These are phyloP conservation scores for Thaumetopoea pityocampa DNA, from an alignment of 1,140 invertebrate genomes.

Conservation along the genomic window DNA sequence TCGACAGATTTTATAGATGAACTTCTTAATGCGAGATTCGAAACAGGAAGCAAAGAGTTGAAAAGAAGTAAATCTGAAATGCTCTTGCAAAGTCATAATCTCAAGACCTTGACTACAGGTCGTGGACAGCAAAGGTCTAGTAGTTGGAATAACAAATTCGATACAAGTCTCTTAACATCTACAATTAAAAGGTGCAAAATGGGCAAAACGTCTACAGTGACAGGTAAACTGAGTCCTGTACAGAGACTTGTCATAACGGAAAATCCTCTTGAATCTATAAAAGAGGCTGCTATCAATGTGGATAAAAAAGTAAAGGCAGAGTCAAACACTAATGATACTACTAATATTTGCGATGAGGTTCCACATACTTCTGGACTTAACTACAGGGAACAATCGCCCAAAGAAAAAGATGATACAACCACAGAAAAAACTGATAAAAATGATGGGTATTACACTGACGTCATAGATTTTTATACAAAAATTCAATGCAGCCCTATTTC, in stretches of 20 bases:
- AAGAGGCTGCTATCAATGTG: conserved; percentile 40
- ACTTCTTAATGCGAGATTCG: conserved; percentile 74
- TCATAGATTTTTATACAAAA: conserved; percentile 74
- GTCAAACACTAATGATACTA: conserved; percentile 27
- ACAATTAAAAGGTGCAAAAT: conserved; percentile 82
- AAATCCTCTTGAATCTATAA: conserved; percentile 49
- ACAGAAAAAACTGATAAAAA: conserved; percentile 56
- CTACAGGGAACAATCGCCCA: conserved; percentile 52
- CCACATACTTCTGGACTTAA: conserved; percentile 61
- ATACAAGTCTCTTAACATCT: conserved; percentile 77
- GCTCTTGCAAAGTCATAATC: conserved; percentile 70
- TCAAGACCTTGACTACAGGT: conserved; percentile 70
- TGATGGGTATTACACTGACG: conserved; percentile 65
- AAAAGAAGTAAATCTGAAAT: conserved; percentile 81
- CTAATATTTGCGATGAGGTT: conserved; percentile 42
- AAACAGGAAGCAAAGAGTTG: conserved; percentile 74
- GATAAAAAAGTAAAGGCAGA: conserved; percentile 61
- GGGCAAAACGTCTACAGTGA: conserved; percentile 66
- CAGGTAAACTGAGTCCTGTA: conserved; percentile 61
- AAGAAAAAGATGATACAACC: conserved; percentile 53
- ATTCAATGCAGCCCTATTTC: conserved; percentile 74
- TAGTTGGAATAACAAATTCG: conserved; percentile 82
- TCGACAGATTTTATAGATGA: conserved; percentile 80
- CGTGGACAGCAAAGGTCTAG: conserved; percentile 80
- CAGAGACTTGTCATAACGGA: conserved; percentile 44